Evolutionary conservation across 2,113 vertebrate genomes (phyloP), one percentile per base, ranked within the genome.

Genomic region (Myodes glareolus): DNA sequence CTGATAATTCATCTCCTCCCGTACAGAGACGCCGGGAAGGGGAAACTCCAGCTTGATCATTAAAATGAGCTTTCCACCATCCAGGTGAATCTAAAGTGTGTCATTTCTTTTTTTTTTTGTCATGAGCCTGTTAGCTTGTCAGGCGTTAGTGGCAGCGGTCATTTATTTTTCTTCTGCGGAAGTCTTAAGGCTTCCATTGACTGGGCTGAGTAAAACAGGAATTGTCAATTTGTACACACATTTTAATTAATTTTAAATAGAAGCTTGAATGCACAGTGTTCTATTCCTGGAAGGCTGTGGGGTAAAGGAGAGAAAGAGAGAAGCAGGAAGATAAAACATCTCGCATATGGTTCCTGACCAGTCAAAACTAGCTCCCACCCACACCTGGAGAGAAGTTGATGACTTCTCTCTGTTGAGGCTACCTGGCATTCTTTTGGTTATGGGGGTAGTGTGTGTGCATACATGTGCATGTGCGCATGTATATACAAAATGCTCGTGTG

Each of bases 191-290:
- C 87, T 95, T 95, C 91, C 95, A 95, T 97, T 96, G 97, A 86
- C 91, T 70, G 78, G 96, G 88, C 93, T 96, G 96, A 97, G 93
- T 97, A 93, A 97, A 98, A 95, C 78, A 90, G 82, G 39, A 96
- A 95, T 75, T 65, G 95, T 97, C 86, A 93, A 78, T 97, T 93
- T 96, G 92, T 97, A 75, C 91, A 96, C 94, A 97, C 55, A 82
- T 97, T 96, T 97, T 97, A 97, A 97, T 97, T 97, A 95, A 96
- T 97, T 97, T 95, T 94, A 94, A 97, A 73, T 93, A 92, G 95
- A 93, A 95, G 90, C 82, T 94, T 39, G 58, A 86, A 73, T 88
- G 52, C 88, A 76, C 31, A 68, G 1, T 77, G 68, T 75, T 94
- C 73, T 97, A 76, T 85, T 95, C 55, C 88, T 50, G 5, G 52